Conservation (phyloP, 2,113 vertebrate species). For the Gasterosteus nipponicus region DNA sequence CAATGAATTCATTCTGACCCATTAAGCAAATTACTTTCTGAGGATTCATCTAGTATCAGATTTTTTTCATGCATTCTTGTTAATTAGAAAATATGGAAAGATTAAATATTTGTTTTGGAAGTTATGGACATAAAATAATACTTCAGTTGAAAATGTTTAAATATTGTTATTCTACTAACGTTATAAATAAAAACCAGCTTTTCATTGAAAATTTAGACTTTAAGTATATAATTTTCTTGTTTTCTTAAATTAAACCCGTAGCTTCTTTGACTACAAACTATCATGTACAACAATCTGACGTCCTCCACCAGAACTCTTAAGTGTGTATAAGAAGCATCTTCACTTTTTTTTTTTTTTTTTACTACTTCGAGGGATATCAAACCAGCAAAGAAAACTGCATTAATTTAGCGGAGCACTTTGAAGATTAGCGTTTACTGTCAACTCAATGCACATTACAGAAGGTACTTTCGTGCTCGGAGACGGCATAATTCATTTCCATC, state of each 20-base stretch:
- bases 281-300: conserved; percentile 15
- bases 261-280: background rate
- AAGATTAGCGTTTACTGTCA: conserved; percentile 65
- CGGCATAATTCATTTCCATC: conserved; percentile 66
- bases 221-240: background rate
- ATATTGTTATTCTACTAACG: background rate
- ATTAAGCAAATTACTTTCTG: background rate
- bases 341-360: conserved; percentile 56
- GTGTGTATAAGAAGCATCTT: conserved; percentile 48
- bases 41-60: background rate
- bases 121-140: background rate
- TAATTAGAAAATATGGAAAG: background rate
- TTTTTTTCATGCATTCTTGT: background rate
- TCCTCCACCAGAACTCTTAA: conserved; percentile 41
- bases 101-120: background rate
- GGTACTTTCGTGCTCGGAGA: conserved; percentile 63
- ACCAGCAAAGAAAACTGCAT: conserved; percentile 56
- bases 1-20: background rate
- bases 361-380: conserved; percentile 43
- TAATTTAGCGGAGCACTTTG: conserved; percentile 51
- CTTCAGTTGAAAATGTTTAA: background rate
- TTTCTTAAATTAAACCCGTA: background rate
- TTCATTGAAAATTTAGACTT: background rate
- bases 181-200: background rate
- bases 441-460: conserved; percentile 58